Base-by-base conservation (phyloP, 2,797 vertebrate species). In the Rhodeus uyekii region DNA sequence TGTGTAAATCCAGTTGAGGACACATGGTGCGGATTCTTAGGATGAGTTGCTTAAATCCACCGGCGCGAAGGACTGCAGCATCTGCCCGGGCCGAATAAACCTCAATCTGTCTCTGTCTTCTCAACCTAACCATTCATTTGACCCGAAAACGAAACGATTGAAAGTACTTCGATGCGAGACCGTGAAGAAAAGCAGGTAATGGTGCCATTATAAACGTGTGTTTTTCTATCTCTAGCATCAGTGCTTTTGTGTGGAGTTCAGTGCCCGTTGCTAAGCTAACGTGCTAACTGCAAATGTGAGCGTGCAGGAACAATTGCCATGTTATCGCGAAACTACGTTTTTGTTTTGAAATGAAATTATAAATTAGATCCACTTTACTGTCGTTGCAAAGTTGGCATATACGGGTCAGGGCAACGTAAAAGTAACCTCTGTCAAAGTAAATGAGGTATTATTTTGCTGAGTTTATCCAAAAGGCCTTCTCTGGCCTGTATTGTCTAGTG, bases 31-130 rank as follows among this genome's bases (percentile, higher is more conserved):
- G 68, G 75, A 81, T 83, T 78, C 50, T 50, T 61, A 77, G 53
- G 76, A 86, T 72, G 83, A 36, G 86, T 81, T 83, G 72, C 79
- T 78, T 68, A 87, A 69, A 83, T 75, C 44, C 84, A 76, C 84
- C 88, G 86, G 87, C 78, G 76, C 81, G 74, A 86, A 87, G 73
- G 81, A 85, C 68, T 68, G 87, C 85, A 88, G 84, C 86, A 84
- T 84, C 79, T 82, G 73, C 63, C 78, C 76, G 86, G 79, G 68
- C 75, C 79, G 78, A 82, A 80, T 85, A 83, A 87, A 83, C 74
- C 72, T 32, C 60, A 76, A 76, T 42, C 44, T 55, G 13, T 29
- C 58, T 48, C 76, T 68, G 8, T 38, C 42, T 22, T 73, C 46
- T 64, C 38, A 48, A 10, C 46, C 46, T 3, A 68, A 68, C 19